Conservation (phyloP, 2,797 vertebrate species). For the Cyprinella venusta region DNA sequence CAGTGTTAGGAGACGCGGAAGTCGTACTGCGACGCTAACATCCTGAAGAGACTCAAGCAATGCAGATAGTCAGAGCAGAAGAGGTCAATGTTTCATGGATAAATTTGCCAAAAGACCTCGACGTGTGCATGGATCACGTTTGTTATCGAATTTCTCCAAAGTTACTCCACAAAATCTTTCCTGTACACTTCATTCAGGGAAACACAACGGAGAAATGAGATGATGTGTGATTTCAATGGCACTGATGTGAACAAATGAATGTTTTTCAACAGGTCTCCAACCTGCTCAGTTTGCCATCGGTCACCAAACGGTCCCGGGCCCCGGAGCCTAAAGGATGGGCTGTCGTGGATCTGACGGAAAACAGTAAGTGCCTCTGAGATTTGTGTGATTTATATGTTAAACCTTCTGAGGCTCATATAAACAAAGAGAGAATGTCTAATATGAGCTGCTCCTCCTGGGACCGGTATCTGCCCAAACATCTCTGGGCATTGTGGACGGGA, state of each 20-base stretch:
- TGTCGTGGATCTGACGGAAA: not conserved
- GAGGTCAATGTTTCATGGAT: not conserved
- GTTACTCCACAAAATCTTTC: conserved; percentile 74
- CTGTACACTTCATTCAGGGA: conserved; percentile 74
- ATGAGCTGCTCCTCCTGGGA: conserved; percentile 77
- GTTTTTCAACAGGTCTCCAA: not conserved
- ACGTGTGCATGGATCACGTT: not conserved
- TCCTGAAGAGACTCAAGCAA: not conserved
- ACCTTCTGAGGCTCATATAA: not conserved
- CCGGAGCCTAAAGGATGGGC: not conserved
- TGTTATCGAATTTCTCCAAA: conserved; percentile 57
- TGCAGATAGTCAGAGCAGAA: not conserved
- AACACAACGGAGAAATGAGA: not conserved
- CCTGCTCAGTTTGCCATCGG: not conserved
- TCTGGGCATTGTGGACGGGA: conserved; percentile 88
- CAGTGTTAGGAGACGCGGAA: not conserved
- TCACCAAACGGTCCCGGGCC: not conserved
- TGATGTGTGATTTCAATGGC: not conserved
- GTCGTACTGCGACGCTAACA: not conserved
- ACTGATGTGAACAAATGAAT: not conserved
- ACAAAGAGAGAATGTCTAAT: conserved; percentile 6
- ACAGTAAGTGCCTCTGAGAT: not conserved
- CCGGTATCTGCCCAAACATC: conserved; percentile 89
- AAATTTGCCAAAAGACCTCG: not conserved
- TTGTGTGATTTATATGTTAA: not conserved